phyloP scores from a whole-genome alignment of 1,140 invertebrate genomes.

The Gyrodactylus salaris region DNA sequence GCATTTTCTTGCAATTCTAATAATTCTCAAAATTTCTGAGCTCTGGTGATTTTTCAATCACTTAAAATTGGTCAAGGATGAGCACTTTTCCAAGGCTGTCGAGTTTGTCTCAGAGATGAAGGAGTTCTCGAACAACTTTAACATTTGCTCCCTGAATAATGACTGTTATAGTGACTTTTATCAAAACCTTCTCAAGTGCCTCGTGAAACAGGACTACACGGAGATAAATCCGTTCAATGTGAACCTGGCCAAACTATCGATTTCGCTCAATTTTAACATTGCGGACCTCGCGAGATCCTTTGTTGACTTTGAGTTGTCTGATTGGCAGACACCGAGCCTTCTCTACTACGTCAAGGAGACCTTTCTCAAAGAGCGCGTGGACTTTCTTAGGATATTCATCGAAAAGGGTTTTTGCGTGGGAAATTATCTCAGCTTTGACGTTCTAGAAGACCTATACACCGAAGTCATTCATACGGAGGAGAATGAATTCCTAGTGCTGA shows the following conservation, averaged over 20 bases:
- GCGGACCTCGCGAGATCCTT: not conserved
- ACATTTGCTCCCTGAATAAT: not conserved
- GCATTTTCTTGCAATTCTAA: too few species aligned
- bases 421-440: not conserved
- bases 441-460: not conserved
- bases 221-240: not conserved
- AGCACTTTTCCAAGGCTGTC: not conserved
- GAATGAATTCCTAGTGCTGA: not conserved
- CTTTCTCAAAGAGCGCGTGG: not conserved
- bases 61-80: not conserved
- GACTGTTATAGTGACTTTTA: not conserved
- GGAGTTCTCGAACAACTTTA: not conserved
- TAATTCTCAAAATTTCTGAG: too few species aligned
- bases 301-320: not conserved
- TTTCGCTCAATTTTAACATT: not conserved
- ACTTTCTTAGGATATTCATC: not conserved
- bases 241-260: not conserved
- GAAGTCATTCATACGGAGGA: not conserved
- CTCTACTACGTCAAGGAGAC: not conserved
- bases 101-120: not conserved
- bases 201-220: not conserved
- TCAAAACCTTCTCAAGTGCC: not conserved
- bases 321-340: not conserved
- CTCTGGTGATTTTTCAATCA: too few species aligned
- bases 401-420: not conserved